Evolutionary conservation across 2,888 invertebrate species (phyloP), one percentile per base, ranked within the genome.

Genomic region (Caenorhabditis angaria): DNA sequence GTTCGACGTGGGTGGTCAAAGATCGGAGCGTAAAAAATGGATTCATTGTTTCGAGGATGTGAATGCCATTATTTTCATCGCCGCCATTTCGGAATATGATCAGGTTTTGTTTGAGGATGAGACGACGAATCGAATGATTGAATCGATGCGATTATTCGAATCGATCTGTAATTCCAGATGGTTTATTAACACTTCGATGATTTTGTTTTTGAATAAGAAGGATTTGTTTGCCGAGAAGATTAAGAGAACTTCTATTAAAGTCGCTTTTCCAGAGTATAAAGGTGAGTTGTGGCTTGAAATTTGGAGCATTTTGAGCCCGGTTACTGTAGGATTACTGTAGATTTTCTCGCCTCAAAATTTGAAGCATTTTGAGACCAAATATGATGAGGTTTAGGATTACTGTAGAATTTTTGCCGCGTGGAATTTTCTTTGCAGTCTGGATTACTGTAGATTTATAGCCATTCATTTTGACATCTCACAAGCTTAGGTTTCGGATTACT

Each of bases 141-240:
- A 86, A 64, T 83, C 84, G 8, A 86, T 87, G 87, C 70, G 87
- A 8, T 65, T 87, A 14, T 87, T 87, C 72, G 85, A 87, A 59
- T 85, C 83, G 2, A 86, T 87, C 58, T 85, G 85, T 67, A 87
- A 86, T 61, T 80, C 81, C n/a, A 80, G 85, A 27, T 86, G 86
- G 86, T 86, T 86, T 67, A 83, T 84, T 70, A 87, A 86, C 76
- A 86, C 86, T 14, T 85, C 84, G n/a, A 86, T 86, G 85, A 86
- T 86, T 53, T 77, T 86, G n/a, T 86, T 86, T 76, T 72, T 87
- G 54, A 86, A 86, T 69, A 85, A 86, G 54, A 85, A 84, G 57
- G 86, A 86, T 75, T 60, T 86, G 12, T 86, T 86, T 59, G 77
- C 78, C n/a, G 85, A 87, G 61, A 86, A 86, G 60, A 84, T 86